Conservation (phyloP, 2,113 vertebrate genomes). For the Boleophthalmus pectinirostris region DNA sequence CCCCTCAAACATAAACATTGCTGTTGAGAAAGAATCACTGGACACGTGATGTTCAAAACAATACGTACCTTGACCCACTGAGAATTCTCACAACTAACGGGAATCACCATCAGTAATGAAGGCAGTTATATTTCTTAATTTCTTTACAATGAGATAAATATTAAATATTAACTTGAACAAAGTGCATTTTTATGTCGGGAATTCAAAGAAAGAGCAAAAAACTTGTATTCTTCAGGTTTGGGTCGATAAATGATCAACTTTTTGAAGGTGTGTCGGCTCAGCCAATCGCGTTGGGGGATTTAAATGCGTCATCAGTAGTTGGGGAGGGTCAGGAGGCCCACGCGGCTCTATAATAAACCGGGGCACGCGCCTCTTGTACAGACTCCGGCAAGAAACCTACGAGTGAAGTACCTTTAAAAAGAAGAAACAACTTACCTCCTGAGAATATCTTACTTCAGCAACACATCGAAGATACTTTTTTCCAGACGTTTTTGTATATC, state of each 20-base stretch:
- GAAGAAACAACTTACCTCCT: not conserved
- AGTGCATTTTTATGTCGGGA: not conserved
- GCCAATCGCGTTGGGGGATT: slow-evolving; percentile 41
- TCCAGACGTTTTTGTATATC: not conserved
- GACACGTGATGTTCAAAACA: slow-evolving; percentile 27
- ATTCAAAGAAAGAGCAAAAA: not conserved
- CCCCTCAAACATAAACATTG: not conserved
- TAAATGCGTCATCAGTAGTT: slow-evolving; percentile 12
- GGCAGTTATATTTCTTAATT: not conserved
- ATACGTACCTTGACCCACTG: not conserved
- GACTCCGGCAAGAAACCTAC: not conserved
- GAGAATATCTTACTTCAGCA: not conserved
- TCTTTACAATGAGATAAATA: not conserved
- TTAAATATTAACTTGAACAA: not conserved
- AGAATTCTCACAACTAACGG: not conserved
- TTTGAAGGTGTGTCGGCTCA: slow-evolving; percentile 43
- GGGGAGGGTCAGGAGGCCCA: not conserved
- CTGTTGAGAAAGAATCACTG: not conserved
- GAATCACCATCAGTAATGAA: not conserved
- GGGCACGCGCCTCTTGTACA: not conserved
- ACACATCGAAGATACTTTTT: not conserved
- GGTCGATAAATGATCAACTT: not conserved
- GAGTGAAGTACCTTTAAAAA: not conserved
- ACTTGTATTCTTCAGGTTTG: not conserved
- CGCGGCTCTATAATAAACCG: slow-evolving; percentile 45